phyloP scores from a whole-genome alignment of 2,797 vertebrate species.

The Delichon dasypus region DNA sequence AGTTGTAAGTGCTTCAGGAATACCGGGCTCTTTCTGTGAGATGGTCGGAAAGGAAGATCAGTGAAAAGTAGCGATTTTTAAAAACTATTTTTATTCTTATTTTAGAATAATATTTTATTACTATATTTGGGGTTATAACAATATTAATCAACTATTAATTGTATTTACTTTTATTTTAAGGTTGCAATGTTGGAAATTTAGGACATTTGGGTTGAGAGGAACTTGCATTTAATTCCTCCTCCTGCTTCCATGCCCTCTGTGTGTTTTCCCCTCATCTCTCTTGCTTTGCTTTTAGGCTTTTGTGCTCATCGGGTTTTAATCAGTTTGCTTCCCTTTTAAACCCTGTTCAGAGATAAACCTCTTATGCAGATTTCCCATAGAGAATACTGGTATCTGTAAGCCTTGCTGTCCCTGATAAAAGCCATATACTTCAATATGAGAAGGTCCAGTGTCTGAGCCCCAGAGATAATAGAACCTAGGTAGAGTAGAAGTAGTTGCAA shows the following conservation, averaged over 20 bases:
- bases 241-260: background rate
- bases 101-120: background rate
- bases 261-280: background rate
- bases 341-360: background rate
- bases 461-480: background rate
- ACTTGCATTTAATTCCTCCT: background rate
- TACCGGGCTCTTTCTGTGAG: background rate
- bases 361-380: background rate
- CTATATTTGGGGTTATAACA: background rate
- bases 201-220: background rate
- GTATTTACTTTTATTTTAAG: background rate
- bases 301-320: background rate
- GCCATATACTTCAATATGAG: rapidly evolving
- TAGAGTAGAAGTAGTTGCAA: background rate
- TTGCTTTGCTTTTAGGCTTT: background rate
- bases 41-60: background rate
- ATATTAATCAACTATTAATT: background rate
- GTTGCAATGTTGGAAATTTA: background rate
- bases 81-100: background rate
- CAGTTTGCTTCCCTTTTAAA: background rate
- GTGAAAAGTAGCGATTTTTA: background rate
- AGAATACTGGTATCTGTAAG: background rate
- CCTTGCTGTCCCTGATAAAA: background rate
- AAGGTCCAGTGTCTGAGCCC: background rate
- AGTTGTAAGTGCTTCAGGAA: background rate